Base-by-base conservation (phyloP, 1,140 invertebrate species). In the Saccostrea glomerata region DNA sequence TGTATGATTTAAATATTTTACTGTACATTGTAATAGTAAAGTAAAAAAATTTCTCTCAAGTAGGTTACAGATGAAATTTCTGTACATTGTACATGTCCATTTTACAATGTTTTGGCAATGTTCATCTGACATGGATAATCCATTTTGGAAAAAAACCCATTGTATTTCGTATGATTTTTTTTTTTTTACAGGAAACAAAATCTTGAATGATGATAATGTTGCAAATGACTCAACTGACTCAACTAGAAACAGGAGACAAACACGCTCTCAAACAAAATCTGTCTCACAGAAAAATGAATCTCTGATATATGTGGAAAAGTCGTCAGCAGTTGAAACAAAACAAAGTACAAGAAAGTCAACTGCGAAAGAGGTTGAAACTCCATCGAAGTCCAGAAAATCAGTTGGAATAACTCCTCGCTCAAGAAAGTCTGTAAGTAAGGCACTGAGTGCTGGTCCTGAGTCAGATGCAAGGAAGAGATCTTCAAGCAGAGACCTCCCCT, bases 241-340 rank as follows among this genome's bases (percentile, higher is more conserved):
- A 82, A 9, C 13, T 7, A 56, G 55, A 84, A 55, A 23, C 54
- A 84, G 54, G 12, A 84, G 83, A 56, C 83, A 77, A 77, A 77
- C 70, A 30, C 23, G 70, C 7, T 77, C 70, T 77, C 70, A 36
- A 77, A 77, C 70, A 9, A 77, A 77, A 77, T 77, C 25, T 12
- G 13, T 77, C 9, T 30, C 70, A 30, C 30, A 25, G 15, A 30
- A 12, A 36, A 77, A 30, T 77, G 11, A 77, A 25, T 77, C 70
- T 77, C 12, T 36, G 30, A 30, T 12, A 0, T 30, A 13, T 17
- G 15, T 30, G 0, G 15, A 77, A 15, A 77, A 30, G 12, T 77
- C 58, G 20, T 63, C 70, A 40, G 30, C 23, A 77, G 15, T 30
- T 25, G 70, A 77, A 36, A 13, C 70, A 4, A 36, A 36, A 77